These are phyloP conservation scores for Beaufortia kweichowensis DNA, from an alignment of 2,113 vertebrate genomes.

Conservation along the genomic window DNA sequence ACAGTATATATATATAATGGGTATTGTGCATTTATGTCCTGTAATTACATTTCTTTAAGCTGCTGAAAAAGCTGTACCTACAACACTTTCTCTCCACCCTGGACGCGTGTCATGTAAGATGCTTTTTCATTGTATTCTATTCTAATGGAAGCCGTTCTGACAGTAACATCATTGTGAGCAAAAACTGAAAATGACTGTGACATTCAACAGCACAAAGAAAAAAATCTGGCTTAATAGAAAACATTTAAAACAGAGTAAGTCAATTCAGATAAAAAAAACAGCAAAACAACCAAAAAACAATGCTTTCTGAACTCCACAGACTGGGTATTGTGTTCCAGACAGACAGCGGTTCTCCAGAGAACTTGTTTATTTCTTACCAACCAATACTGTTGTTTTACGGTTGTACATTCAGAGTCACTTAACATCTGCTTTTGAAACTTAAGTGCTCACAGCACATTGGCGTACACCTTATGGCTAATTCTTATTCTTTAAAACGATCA, in stretches of 20 bases:
- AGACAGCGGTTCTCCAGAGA: not conserved
- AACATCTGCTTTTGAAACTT: slow-evolving; percentile 16
- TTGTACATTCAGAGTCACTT: slow-evolving; percentile 21
- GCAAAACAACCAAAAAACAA: not conserved
- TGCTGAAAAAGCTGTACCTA: not conserved
- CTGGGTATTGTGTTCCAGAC: not conserved
- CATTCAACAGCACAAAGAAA: slow-evolving; percentile 14
- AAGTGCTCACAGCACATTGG: slow-evolving; percentile 6
- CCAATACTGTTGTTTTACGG: not conserved
- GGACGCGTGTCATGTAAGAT: not conserved
- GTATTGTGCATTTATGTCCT: not conserved
- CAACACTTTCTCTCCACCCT: not conserved
- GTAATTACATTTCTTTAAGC: not conserved
- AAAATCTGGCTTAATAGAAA: not conserved
- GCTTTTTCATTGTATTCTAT: not conserved
- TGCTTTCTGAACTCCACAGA: not conserved
- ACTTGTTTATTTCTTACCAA: not conserved
- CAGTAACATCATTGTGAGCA: not conserved
- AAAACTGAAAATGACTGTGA: not conserved
- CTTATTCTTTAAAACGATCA: slow-evolving; percentile 17
- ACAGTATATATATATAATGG: not conserved
- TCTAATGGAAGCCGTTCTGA: not conserved
- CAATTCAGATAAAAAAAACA: not conserved
- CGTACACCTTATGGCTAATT: slow-evolving; percentile 31
- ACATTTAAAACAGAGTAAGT: not conserved